phyloP scores from a whole-genome alignment of 2,797 vertebrate genomes.

The Danio choprae region DNA sequence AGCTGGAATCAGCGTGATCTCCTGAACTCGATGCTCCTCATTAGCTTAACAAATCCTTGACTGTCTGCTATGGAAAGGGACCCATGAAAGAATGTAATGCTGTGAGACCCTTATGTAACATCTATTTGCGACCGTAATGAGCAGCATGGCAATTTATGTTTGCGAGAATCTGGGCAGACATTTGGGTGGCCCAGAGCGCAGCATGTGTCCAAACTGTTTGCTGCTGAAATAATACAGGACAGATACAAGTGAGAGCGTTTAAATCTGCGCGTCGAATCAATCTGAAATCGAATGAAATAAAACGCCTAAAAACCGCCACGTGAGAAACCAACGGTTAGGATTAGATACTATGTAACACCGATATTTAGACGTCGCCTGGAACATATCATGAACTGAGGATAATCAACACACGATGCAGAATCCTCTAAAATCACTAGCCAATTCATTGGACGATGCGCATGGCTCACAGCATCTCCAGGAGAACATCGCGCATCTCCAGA shows the following conservation, averaged over 20 bases:
- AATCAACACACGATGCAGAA: conserved; percentile 25
- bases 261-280: background rate
- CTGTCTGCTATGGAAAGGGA: background rate
- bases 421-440: conserved; percentile 28
- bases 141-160: conserved; percentile 16
- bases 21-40: background rate
- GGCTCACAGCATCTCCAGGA: conserved; percentile 11
- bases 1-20: conserved; percentile 3
- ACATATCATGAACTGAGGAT: conserved; percentile 6
- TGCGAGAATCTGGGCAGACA: background rate
- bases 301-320: background rate
- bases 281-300: background rate
- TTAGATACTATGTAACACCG: background rate
- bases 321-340: background rate
- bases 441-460: conserved; percentile 16
- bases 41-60: conserved; percentile 6
- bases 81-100: conserved; percentile 8
- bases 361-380: background rate
- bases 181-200: conserved; percentile 7
- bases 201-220: background rate
- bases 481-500: conserved; percentile 15
- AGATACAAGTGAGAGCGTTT: background rate
- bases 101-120: conserved; percentile 27
- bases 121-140: conserved; percentile 27
- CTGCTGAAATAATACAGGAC: background rate